Percentiles rank a stretch among this genome's conserved stretches.
Evolutionary conservation across 2,888 invertebrate genomes (phyloP).

Genomic region (Sinhomidia bicolor): DNA sequence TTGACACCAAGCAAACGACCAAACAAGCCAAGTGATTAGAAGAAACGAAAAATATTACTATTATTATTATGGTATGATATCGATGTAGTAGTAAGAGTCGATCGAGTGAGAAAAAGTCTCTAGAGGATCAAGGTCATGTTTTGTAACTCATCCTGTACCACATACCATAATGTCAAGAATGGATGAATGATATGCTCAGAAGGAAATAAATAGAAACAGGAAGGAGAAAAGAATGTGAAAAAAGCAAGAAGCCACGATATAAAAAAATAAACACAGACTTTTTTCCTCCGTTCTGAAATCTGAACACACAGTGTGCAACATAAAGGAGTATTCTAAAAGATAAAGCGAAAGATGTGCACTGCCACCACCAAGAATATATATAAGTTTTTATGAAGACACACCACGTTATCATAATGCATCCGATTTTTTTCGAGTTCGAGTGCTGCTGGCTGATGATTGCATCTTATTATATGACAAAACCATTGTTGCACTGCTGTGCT

Average conservation of each 20-base stretch:
- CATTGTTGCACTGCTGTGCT: conserved; percentile 15
- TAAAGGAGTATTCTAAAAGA: no score
- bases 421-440: neutral
- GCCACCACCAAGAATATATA: neutral
- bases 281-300: neutral
- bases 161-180: conserved; percentile 15
- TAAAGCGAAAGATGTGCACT: neutral
- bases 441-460: neutral
- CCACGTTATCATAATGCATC: conserved; percentile 37
- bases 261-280: neutral
- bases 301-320: no score
- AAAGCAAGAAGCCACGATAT: neutral
- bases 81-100: neutral
- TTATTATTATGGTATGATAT: neutral
- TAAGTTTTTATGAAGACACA: conserved; percentile 17
- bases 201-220: conserved; percentile 32
- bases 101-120: conserved; percentile 23
- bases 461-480: neutral
- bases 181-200: conserved; percentile 27
- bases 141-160: neutral
- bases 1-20: conserved; percentile 18
- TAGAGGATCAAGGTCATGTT: conserved; percentile 57
- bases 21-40: conserved; percentile 31
- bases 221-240: neutral
- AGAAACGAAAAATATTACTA: conserved; percentile 12